Base-by-base conservation (phyloP, 2,888 invertebrate genomes). In the Allacma fusca region DNA sequence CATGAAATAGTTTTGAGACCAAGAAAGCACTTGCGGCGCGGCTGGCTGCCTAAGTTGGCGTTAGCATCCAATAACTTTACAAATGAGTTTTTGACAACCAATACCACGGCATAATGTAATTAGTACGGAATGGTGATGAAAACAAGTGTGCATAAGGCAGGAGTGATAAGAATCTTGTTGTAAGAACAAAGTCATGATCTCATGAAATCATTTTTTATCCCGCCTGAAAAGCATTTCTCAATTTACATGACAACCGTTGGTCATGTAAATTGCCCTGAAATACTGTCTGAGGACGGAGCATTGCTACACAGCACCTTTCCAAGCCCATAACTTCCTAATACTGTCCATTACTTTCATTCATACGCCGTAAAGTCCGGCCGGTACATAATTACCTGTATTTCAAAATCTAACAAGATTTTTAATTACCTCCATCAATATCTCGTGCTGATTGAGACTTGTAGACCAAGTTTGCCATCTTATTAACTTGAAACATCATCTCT, bases 381-480 rank as follows among this genome's bases (percentile, higher is more conserved):
- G n/a, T n/a, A n/a, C n/a, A n/a, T n/a, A n/a, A 40, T 2, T 50
- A 50, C 2, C 50, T 2, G 50, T 16, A 12, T 50, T 16, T 50
- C 19, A 50, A 2, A 50, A 50, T 50, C 50, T 50, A 50, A 50
- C n/a, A 12, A 26, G 24, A 62, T 26, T 62, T 62, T 62, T 62
- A 62, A 62, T 62, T 62, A 62, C 62, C 24, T 62, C 23, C 62
- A 12, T 62, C 24, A 62, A 62, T 62, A 62, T 26, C 62, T 62
- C 62, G 62, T 62, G 62, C 62, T 62, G 62, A 62, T 62, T 62
- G 62, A 26, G 62, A 62, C 62, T 62, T 23, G 62, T 62, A 62
- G 24, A 24, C 62, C 62, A 12, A 26, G 24, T 62, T 62, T 62
- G 1, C 50, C 21, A 62, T 62, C 24, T 24, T n/a, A 62, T 62